Evolutionary conservation across 92 coral and sea anemone genomes (phyloP), one percentile per base, ranked within the genome.

Genomic region (Epizoanthus scotinus): DNA sequence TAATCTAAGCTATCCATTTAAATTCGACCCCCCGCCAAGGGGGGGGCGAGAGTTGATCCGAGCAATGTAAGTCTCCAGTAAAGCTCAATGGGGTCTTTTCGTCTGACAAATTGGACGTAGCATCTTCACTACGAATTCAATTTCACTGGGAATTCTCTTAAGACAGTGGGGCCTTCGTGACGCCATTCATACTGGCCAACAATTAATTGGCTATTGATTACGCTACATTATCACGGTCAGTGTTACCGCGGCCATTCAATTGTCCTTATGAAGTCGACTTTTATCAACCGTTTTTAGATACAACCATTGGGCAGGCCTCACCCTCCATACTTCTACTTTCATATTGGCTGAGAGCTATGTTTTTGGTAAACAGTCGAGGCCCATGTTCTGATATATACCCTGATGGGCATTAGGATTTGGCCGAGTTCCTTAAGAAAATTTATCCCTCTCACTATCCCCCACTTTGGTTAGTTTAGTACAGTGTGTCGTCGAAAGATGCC

Each of bases 361-460:
- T 92, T 92, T 92, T 92, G 97, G 97, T 92, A 89, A 92, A 92
- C 97, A 92, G 97, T 89, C 97, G 97, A 92, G 88, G 89, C 87
- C 90, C 86, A n/a, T 56, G 67, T 61, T 87, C 81, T 31, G 18
- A 61, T 62, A 63, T 57, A 20, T 73, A 28, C 81, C 86, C 89
- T 81, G 77, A 57, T 86, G 83, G 86, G 74, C 71, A 66, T 64
- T 53, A 62, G 85, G 53, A 78, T 69, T 86, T 88, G 49, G 97
- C 97, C 97, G 97, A 91, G 93, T 91, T 91, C 97, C 97, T 91
- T 91, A 91, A 91, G 92, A 86, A 86, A 91, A 91, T 79, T 89
- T 89, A 81, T 70, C 89, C 86, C 89, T 44, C 89, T 78, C 91
- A 87, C 91, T 90, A 84, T 85, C 86, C 83, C 91, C 94, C 91